Conservation (phyloP, 2,113 vertebrate genomes). For the Kobus ellipsiprymnus region DNA sequence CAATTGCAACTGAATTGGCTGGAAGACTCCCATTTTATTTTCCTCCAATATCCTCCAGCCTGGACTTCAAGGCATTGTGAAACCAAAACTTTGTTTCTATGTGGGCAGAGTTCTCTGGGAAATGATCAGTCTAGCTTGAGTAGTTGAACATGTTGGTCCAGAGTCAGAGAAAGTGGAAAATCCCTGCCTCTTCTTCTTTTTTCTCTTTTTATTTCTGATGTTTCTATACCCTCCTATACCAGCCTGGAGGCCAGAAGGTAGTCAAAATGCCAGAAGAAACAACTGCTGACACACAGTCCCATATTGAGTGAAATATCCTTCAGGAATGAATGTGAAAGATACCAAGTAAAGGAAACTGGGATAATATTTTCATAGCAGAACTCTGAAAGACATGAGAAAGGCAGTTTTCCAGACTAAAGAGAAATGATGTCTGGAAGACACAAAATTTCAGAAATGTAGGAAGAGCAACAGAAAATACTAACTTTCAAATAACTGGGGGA, state of each 20-base stretch:
- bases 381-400: not conserved
- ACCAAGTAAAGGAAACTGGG: not conserved
- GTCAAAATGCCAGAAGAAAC: not conserved
- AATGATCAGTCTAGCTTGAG: not conserved
- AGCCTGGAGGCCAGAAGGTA: not conserved
- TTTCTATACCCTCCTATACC: not conserved
- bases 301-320: not conserved
- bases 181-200: not conserved
- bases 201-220: not conserved
- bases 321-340: not conserved
- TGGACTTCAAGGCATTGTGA: not conserved
- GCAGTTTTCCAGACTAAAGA: not conserved
- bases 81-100: not conserved
- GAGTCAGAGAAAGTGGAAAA: not conserved
- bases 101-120: not conserved
- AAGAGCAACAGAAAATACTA: not conserved
- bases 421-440: not conserved
- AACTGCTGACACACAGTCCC: not conserved
- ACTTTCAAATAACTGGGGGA: not conserved
- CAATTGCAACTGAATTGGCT: not conserved
- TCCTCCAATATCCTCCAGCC: not conserved
- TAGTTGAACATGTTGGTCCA: not conserved
- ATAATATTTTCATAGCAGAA: not conserved
- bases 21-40: not conserved
- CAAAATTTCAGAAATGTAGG: not conserved